These are phyloP conservation scores for Leptothorax acervorum DNA, from an alignment of 2,888 invertebrate genomes.

Conservation along the genomic window DNA sequence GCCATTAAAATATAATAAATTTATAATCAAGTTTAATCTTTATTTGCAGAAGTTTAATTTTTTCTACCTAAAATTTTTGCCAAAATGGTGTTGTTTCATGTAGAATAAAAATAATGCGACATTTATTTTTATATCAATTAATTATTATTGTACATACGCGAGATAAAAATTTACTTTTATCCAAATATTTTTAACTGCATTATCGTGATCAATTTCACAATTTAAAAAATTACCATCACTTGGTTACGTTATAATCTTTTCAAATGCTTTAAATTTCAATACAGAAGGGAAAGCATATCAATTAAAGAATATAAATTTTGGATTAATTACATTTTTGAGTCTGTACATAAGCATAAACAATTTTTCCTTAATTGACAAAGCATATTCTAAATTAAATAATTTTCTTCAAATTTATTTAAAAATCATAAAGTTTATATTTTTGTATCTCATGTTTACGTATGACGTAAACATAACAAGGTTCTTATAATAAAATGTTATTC, in stretches of 20 bases:
- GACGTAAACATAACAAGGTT: not conserved
- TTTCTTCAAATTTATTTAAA: not conserved
- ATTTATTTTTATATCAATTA: not conserved
- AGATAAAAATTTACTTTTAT: not conserved
- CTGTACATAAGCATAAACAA: not conserved
- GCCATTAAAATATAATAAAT: not conserved
- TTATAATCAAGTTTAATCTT: not conserved
- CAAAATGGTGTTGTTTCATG: not conserved
- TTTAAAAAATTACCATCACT: not conserved
- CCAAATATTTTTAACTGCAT: not conserved
- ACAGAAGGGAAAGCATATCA: not conserved
- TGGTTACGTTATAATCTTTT: not conserved
- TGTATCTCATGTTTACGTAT: not conserved
- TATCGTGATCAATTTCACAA: not conserved
- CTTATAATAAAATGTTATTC: not conserved
- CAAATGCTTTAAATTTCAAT: not conserved
- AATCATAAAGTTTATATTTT: not conserved
- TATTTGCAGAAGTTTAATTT: not conserved
- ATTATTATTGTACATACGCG: not conserved
- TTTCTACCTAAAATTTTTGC: not conserved
- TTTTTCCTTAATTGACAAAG: not conserved
- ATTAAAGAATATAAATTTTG: slow-evolving; percentile 10
- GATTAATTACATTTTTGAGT: not conserved
- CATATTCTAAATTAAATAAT: not conserved
- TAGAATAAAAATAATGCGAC: not conserved